Conservation (phyloP, 2,888 invertebrate species). For the Rugalucina vietnamica region DNA sequence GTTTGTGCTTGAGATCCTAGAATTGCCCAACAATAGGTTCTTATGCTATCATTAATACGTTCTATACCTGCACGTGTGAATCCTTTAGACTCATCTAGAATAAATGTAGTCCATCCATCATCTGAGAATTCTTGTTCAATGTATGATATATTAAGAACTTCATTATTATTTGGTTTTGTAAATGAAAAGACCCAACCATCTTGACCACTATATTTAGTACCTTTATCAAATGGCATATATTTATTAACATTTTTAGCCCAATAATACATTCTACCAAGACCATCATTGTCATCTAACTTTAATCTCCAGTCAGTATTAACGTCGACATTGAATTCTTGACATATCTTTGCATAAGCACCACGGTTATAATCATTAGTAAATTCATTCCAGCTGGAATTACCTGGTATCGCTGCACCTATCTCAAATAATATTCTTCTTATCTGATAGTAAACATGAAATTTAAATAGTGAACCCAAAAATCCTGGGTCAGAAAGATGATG, state of each 20-base stretch:
- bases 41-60: conserved; percentile 35
- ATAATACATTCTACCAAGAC: not conserved
- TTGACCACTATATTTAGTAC: not conserved
- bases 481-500: conserved; percentile 16
- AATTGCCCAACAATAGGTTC: conserved; percentile 31
- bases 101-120: conserved; percentile 34
- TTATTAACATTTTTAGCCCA: not conserved
- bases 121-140: conserved; percentile 21
- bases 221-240: not conserved
- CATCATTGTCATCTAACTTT: not conserved
- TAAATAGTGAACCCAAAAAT: conserved; percentile 14
- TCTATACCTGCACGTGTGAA: conserved; percentile 38
- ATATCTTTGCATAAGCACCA: conserved; percentile 29
- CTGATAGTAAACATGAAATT: conserved; percentile 37
- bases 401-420: conserved; percentile 23
- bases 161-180: not conserved
- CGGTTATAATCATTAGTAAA: conserved; percentile 35
- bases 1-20: conserved; percentile 45
- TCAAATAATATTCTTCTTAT: conserved; percentile 35
- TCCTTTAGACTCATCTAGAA: conserved; percentile 34
- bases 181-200: not conserved
- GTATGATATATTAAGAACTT: conserved; percentile 25
- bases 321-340: conserved; percentile 35
- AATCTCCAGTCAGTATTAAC: conserved; percentile 34
- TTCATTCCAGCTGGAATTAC: conserved; percentile 34